Base-by-base conservation (phyloP, 2,797 vertebrate species). In the Platyrinchus mystaceus region DNA sequence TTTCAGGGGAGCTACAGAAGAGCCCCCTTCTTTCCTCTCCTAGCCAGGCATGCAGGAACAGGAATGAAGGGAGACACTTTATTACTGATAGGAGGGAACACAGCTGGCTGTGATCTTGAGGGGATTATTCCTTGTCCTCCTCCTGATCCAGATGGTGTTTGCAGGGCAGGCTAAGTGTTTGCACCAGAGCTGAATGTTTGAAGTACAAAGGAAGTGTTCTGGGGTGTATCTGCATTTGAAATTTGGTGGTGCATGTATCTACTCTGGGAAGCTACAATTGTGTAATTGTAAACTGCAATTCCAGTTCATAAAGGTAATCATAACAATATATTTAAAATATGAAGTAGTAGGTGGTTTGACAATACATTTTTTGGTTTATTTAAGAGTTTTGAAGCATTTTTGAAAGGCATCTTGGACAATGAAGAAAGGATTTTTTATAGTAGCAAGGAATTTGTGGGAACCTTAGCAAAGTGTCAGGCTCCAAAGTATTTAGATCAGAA, bases 41-140 rank as follows among this genome's bases (percentile, higher is more conserved):
- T 12, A 1, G 3, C 23, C 21, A 14, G 10, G 9, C 34, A 14
- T 0, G 0, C 1, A 8, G 4, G 19, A 6, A 14, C 47, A 7
- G 8, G 14, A 12, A 1, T 10, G 4, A 10, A 30, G 21, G 20
- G 49, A 75, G 43, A 56, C 39, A 53, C 20, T 26, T 41, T 16
- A 32, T 1, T 41, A 55, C 52, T 53, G 17, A 7, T 18, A 55
- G 43, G 30, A 50, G 41, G 22, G 56, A 60, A 36, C 34, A 46
- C 74, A 92, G 74, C 77, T 82, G 84, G 4, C 2, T 64, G 41
- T 26, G 9, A 49, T 68, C 37, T 16, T 15, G 3, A 8, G 24
- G 34, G 32, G 10, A 66, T 68, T 56, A 14, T 8, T 60, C 19
- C 36, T 71, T 37, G 27, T 44, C 15, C 30, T 37, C 28, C 36